Percentiles rank a stretch among this genome's conserved stretches.
Evolutionary conservation across 2,888 invertebrate genomes (phyloP).

Genomic region (Hedya salicella): DNA sequence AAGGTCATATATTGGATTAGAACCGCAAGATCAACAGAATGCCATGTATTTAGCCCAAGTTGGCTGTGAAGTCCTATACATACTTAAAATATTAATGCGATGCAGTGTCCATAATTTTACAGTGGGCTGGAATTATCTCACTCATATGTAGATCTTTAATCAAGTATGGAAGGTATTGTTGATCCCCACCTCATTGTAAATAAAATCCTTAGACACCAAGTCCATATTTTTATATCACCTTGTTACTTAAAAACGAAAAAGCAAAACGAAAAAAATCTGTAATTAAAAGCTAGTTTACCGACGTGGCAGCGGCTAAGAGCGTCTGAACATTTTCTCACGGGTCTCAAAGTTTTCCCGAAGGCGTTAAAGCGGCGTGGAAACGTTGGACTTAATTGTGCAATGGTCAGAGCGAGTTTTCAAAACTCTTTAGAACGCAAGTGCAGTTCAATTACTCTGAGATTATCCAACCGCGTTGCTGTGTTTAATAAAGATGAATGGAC

Average conservation of each 20-base stretch:
- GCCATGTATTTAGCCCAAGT: no score
- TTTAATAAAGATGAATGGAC: not conserved
- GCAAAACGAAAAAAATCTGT: slow-evolving; percentile 4
- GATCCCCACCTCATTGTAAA: no score
- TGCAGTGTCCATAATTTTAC: no score
- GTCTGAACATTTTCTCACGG: slow-evolving; percentile 23
- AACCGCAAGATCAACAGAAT: no score
- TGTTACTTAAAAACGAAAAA: slow-evolving; percentile 6
- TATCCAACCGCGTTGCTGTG: not conserved
- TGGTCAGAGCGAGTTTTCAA: slow-evolving; percentile 25
- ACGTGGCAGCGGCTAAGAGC: slow-evolving; percentile 9
- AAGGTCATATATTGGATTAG: no score
- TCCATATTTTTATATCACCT: not conserved
- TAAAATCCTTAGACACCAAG: no score
- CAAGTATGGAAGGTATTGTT: no score
- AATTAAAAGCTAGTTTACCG: slow-evolving; percentile 32
- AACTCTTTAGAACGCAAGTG: not conserved
- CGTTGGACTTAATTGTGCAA: slow-evolving; percentile 10
- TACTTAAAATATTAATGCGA: no score
- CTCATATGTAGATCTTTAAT: no score
- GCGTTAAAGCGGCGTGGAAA: slow-evolving; percentile 1
- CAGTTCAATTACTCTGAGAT: not conserved
- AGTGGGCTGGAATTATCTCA: no score
- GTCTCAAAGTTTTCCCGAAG: slow-evolving; percentile 21
- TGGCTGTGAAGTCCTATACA: no score